Conservation (phyloP, 2,113 vertebrate genomes). For the Colossoma macropomum region DNA sequence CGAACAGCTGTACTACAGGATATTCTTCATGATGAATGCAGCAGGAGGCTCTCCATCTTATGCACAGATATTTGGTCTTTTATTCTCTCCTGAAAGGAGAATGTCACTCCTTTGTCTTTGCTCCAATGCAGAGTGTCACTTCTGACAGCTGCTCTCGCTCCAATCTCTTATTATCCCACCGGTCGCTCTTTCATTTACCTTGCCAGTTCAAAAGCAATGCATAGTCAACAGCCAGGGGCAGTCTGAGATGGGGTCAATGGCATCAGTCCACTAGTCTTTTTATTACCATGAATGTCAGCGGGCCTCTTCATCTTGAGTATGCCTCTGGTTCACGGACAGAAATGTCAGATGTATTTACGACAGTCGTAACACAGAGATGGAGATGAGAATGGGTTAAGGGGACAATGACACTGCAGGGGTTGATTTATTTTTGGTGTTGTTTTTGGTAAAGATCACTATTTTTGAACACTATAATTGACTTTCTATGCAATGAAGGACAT, state of each 20-base stretch:
- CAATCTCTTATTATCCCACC: slow-evolving; percentile 64
- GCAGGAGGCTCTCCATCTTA: slow-evolving; percentile 41
- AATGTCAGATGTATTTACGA: slow-evolving; percentile 78
- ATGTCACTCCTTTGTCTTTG: slow-evolving; percentile 67
- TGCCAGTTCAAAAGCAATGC: slow-evolving; percentile 76
- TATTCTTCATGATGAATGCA: slow-evolving; percentile 57
- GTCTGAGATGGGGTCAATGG: slow-evolving; percentile 74
- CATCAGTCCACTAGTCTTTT: slow-evolving; percentile 65
- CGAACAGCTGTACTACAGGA: not conserved
- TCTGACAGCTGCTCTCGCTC: slow-evolving; percentile 45
- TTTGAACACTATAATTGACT: not conserved
- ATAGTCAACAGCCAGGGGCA: slow-evolving; percentile 71
- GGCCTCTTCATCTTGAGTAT: slow-evolving; percentile 73
- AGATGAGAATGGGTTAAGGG: not conserved
- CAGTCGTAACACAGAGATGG: slow-evolving; percentile 60
- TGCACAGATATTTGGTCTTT: slow-evolving; percentile 49
- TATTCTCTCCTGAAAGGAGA: slow-evolving; percentile 59
- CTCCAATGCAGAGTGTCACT: slow-evolving; percentile 6
- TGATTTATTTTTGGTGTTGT: not conserved
- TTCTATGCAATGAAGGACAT: not conserved
- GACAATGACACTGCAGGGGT: not conserved
- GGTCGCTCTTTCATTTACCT: slow-evolving; percentile 70
- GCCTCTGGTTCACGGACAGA: slow-evolving; percentile 71
- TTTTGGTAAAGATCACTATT: not conserved
- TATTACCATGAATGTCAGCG: slow-evolving; percentile 84